phyloP scores from a whole-genome alignment of 2,113 vertebrate species.

The Fukomys damarensis region DNA sequence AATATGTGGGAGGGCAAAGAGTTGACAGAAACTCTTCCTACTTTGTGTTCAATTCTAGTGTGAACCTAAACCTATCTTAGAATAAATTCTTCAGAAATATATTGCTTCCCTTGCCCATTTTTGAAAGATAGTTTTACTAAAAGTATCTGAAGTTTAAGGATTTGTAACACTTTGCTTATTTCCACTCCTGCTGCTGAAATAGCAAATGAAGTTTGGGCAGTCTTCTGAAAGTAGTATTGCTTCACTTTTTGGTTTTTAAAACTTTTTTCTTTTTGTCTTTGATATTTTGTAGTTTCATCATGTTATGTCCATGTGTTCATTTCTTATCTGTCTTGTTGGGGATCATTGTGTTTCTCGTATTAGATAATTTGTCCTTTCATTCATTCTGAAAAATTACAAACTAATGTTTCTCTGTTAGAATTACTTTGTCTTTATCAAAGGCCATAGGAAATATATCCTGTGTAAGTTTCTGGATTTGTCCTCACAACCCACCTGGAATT shows the following conservation, averaged over 20 bases:
- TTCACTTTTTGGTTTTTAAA: background rate
- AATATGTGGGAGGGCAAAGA: background rate
- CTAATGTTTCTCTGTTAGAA: background rate
- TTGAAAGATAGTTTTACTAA: background rate
- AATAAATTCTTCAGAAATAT: background rate
- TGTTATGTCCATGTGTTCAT: background rate
- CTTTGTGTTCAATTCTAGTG: background rate
- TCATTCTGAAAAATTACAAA: background rate
- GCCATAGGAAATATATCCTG: background rate
- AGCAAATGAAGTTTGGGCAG: background rate
- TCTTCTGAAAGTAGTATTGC: background rate
- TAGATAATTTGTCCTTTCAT: background rate
- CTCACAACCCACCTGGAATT: background rate
- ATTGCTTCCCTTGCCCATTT: background rate
- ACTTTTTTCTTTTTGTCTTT: background rate
- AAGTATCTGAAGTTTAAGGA: background rate
- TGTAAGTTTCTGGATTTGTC: background rate
- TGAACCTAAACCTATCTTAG: background rate
- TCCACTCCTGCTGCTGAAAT: background rate
- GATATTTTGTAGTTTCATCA: background rate
- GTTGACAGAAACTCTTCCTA: background rate
- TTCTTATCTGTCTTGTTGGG: background rate
- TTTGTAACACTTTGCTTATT: background rate
- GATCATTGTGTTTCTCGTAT: background rate
- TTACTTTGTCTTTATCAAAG: conserved; percentile 8